Base-by-base conservation (phyloP, 2,888 invertebrate species). In the Theodoxus fluviatilis region DNA sequence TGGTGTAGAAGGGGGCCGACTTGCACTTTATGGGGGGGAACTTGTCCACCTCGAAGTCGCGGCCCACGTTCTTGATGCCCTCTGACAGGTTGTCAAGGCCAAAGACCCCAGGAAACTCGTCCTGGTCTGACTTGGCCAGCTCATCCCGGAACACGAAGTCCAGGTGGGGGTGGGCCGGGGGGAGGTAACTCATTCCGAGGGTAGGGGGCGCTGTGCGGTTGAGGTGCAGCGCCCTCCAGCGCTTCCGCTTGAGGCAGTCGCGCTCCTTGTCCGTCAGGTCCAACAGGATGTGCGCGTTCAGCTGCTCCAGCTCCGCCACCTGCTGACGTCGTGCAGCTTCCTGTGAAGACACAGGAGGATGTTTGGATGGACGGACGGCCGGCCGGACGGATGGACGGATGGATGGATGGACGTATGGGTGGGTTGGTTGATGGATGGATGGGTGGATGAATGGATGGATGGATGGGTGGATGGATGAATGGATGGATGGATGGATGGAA, bases 81-180 rank as follows among this genome's bases (percentile, higher is more conserved):
- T 81, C 80, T 0, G 80, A 79, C 68, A 80, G 75, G 64, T 73
- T 80, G 65, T 76, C 75, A 64, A 81, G 77, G 22, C 81, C 81
- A 71, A 80, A 81, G 22, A 82, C 81, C 25, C 79, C 79, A 0
- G 83, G 81, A 69, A 78, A 81, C 63, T 81, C 77, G 65, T 80
- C 83, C 63, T 81, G 81, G 74, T 83, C 81, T 3, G 82, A 83
- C 25, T 79, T 78, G 18, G 79, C 78, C 31, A 83, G 74, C 49
- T 77, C 76, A 63, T 81, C 79, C 3, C 77, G 75, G 72, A 81
- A 81, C 63, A 80, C 74, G 57, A 80, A 77, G 69, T 80, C 81
- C 33, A 80, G 68, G 12, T 31, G 12, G 65, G 47, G 47, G 49
- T 43, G 43, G 25, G 9, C 31, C 37, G 69, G 22, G 2, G 69